These are phyloP conservation scores for Oedothorax gibbosus DNA, from an alignment of 1,140 invertebrate genomes.

Conservation along the genomic window DNA sequence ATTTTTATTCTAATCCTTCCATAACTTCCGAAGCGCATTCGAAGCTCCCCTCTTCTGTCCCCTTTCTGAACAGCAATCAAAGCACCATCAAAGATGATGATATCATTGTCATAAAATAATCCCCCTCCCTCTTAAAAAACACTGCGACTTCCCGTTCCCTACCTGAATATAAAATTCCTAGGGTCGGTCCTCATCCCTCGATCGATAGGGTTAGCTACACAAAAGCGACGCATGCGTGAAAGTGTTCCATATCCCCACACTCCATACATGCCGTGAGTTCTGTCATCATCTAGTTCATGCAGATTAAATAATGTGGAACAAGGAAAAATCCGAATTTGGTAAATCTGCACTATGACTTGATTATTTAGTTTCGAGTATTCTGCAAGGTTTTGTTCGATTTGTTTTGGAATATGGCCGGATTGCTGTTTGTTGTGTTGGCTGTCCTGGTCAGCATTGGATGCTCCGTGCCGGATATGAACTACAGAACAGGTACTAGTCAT, in stretches of 20 bases:
- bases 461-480: conserved; percentile 44
- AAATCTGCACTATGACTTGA: conserved; percentile 7
- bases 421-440: conserved; percentile 1
- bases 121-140: background rate
- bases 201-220: conserved; percentile 22
- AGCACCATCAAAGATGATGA: conserved; percentile 20
- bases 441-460: background rate
- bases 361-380: background rate
- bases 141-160: background rate
- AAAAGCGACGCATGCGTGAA: conserved; percentile 25
- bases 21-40: background rate
- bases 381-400: background rate
- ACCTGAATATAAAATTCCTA: conserved; percentile 28
- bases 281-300: too few species aligned
- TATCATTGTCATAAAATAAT: background rate
- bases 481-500: conserved; percentile 39
- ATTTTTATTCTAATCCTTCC: too few species aligned
- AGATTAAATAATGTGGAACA: too few species aligned
- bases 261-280: too few species aligned
- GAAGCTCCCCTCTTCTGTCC: too few species aligned
- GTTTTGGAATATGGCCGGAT: background rate
- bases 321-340: too few species aligned
- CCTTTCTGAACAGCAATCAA: background rate
- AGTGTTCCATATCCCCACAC: too few species aligned
- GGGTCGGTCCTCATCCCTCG: background rate